Percentiles rank a stretch among this genome's conserved stretches.
phyloP scores from a whole-genome alignment of 2,888 invertebrate genomes.

The Chrysolina americana region DNA sequence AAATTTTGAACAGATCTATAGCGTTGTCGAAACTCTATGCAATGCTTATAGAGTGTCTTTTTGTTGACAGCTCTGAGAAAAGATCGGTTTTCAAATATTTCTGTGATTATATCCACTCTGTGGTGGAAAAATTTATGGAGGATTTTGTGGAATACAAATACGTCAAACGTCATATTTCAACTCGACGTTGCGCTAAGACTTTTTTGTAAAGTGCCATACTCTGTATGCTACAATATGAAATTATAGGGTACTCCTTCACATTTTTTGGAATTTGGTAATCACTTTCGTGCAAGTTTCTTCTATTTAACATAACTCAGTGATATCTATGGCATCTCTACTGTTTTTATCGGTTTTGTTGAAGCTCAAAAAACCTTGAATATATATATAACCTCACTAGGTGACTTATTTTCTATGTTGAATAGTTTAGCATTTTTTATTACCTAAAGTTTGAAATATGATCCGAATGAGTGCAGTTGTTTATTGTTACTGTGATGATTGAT shows the following conservation, averaged over 20 bases:
- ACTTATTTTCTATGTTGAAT: slow-evolving; percentile 33
- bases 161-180: slow-evolving; percentile 4
- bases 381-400: slow-evolving; percentile 5
- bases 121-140: slow-evolving; percentile 31
- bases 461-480: slow-evolving; percentile 40
- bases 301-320: not conserved
- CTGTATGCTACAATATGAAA: slow-evolving; percentile 2
- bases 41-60: slow-evolving; percentile 66
- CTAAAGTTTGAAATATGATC: slow-evolving; percentile 33
- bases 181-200: not conserved
- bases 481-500: slow-evolving; percentile 44
- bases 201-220: slow-evolving; percentile 27
- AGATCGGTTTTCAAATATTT: slow-evolving; percentile 19
- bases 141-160: slow-evolving; percentile 2
- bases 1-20: slow-evolving; percentile 91
- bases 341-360: slow-evolving; percentile 14
- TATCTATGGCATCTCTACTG: not conserved
- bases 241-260: not conserved
- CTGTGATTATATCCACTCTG: slow-evolving; percentile 43
- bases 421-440: slow-evolving; percentile 34
- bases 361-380: slow-evolving; percentile 24
- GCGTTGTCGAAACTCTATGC: slow-evolving; percentile 78
- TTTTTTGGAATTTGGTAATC: not conserved
- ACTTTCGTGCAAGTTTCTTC: not conserved
- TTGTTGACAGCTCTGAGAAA: slow-evolving; percentile 51